These are phyloP conservation scores for Latrodectus hesperus DNA, from an alignment of 2,888 invertebrate genomes.

Conservation along the genomic window DNA sequence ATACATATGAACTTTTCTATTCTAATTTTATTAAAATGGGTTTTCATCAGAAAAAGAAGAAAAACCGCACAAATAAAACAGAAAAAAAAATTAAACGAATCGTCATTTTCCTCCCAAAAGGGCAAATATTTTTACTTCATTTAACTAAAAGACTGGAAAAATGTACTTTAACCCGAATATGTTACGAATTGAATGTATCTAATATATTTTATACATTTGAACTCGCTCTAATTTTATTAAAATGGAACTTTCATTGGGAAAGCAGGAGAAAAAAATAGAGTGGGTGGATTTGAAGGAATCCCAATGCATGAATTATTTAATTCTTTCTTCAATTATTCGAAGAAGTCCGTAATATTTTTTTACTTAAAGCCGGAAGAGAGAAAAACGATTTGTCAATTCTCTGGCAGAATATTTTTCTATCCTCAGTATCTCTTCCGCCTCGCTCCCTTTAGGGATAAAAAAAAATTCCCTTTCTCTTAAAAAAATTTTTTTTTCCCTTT, in stretches of 20 bases:
- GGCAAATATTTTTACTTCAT: not conserved
- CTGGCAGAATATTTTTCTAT: not conserved
- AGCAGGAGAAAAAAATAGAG: not conserved
- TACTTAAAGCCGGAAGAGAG: not conserved
- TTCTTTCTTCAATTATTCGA: conserved; percentile 10
- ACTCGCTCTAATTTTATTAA: not conserved
- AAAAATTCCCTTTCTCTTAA: not conserved
- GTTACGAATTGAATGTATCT: conserved; percentile 3
- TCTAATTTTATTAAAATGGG: too few species aligned
- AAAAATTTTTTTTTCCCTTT: conserved; percentile 8
- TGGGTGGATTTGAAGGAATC: not conserved
- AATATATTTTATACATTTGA: conserved; percentile 1
- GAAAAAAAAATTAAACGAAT: not conserved
- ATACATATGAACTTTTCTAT: too few species aligned
- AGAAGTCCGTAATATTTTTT: not conserved
- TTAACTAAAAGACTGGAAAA: not conserved
- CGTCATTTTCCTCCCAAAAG: not conserved
- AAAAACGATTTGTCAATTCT: conserved; percentile 5
- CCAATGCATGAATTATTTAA: conserved; percentile 43
- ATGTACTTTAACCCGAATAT: not conserved
- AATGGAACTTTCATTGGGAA: not conserved
- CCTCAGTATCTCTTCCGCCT: not conserved
- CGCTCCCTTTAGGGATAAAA: not conserved
- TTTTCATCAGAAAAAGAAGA: not conserved
- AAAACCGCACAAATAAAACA: not conserved